Evolutionary conservation across 2,113 vertebrate species (phyloP).

Genomic region (Microcebus griseorufus): DNA sequence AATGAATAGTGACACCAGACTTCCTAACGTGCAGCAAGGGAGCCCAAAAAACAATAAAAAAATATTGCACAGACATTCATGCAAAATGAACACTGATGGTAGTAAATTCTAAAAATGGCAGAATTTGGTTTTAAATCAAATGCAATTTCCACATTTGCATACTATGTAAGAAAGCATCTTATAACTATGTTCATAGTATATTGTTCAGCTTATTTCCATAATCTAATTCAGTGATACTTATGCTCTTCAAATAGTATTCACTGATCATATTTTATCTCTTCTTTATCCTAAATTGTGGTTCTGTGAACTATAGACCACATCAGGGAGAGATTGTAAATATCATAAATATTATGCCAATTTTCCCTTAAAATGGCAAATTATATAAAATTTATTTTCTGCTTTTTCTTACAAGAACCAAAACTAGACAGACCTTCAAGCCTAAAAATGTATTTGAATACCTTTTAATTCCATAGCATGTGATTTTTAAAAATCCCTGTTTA

Average conservation of each 20-base stretch:
- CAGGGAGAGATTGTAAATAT: slow-evolving; percentile 69
- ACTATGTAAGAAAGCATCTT: slow-evolving; percentile 72
- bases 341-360: slow-evolving; percentile 74
- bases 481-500: not conserved
- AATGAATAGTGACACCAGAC: slow-evolving; percentile 47
- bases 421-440: slow-evolving; percentile 10
- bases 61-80: slow-evolving; percentile 59
- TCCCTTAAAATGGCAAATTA: slow-evolving; percentile 66
- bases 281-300: slow-evolving; percentile 66
- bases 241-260: slow-evolving; percentile 75
- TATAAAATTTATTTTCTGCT: slow-evolving; percentile 55
- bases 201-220: slow-evolving; percentile 80
- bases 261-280: slow-evolving; percentile 73
- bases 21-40: slow-evolving; percentile 15
- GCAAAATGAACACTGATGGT: slow-evolving; percentile 69
- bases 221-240: slow-evolving; percentile 79
- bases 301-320: slow-evolving; percentile 67
- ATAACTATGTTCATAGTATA: slow-evolving; percentile 75
- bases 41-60: slow-evolving; percentile 52
- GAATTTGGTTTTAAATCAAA: slow-evolving; percentile 77
- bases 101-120: slow-evolving; percentile 78
- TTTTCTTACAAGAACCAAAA: slow-evolving; percentile 55
- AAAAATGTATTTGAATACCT: not conserved
- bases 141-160: slow-evolving; percentile 73
- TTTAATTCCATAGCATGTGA: slow-evolving; percentile 6